phyloP scores from a whole-genome alignment of 2,888 invertebrate genomes.

The Cylloceria caligata region DNA sequence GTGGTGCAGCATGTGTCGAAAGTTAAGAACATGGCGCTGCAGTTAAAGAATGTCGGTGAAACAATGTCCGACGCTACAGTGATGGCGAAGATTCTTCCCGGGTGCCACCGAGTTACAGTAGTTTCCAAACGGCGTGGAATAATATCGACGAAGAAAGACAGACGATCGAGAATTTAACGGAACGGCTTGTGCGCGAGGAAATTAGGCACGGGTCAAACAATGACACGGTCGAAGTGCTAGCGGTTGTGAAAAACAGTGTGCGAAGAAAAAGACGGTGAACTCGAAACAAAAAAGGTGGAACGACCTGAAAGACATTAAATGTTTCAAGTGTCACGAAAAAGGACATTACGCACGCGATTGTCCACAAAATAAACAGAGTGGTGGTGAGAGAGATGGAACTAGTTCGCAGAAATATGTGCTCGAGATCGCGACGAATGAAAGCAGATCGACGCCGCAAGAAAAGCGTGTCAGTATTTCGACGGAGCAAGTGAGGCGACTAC shows the following conservation, averaged over 20 bases:
- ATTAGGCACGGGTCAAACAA: too few species aligned
- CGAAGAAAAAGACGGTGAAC: slow-evolving; percentile 50
- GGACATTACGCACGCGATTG: slow-evolving; percentile 59
- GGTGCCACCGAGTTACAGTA: slow-evolving; percentile 49
- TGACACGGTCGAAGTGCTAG: slow-evolving; percentile 55
- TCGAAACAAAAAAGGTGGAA: slow-evolving; percentile 49
- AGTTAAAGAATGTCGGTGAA: too few species aligned
- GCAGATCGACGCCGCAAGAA: slow-evolving; percentile 26
- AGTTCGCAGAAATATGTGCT: slow-evolving; percentile 54
- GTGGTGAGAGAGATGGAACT: too few species aligned
- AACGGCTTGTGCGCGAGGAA: too few species aligned
- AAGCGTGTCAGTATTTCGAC: slow-evolving; percentile 47
- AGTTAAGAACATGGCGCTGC: too few species aligned
- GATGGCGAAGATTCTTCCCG: slow-evolving; percentile 60
- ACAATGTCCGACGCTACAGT: slow-evolving; percentile 57
- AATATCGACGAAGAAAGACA: slow-evolving; percentile 49
- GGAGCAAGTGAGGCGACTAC: slow-evolving; percentile 39
- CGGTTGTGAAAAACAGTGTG: slow-evolving; percentile 39
- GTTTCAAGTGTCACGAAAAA: too few species aligned
- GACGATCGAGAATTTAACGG: too few species aligned
- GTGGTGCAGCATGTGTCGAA: too few species aligned
- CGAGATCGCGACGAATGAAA: slow-evolving; percentile 44
- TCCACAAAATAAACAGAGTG: slow-evolving; percentile 46
- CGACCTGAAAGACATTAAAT: slow-evolving; percentile 52
- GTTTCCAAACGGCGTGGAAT: too few species aligned